phyloP scores from a whole-genome alignment of 2,797 vertebrate species.

The Clarias platycephalus region DNA sequence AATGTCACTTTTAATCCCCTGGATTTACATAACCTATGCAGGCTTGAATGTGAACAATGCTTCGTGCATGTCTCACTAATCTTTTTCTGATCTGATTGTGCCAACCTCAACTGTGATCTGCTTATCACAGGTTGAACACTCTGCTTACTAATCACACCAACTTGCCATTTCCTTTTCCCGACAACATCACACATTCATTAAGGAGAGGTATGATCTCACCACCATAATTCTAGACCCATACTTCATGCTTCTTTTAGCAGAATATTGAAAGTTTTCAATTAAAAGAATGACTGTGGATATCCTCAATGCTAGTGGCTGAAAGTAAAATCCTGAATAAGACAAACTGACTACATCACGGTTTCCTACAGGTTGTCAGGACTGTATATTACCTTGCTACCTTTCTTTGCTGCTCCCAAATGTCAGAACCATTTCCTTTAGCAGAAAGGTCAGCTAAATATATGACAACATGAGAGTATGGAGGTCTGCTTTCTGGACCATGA shows the following conservation, averaged over 20 bases:
- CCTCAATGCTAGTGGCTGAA: neutral
- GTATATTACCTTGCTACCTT: neutral
- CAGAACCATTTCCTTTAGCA: neutral
- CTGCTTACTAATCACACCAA: constrained; percentile 3
- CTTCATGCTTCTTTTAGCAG: neutral
- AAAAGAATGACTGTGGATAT: neutral
- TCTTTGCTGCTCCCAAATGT: neutral
- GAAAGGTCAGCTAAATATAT: constrained; percentile 2
- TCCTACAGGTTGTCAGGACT: neutral
- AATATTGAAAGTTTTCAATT: neutral
- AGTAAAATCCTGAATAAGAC: neutral
- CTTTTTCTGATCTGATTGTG: constrained; percentile 8
- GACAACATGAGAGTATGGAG: neutral
- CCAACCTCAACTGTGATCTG: neutral
- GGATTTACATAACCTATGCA: neutral
- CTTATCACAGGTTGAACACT: neutral
- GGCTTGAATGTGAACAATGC: neutral
- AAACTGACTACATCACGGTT: neutral
- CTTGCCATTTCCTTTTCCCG: neutral
- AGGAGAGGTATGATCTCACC: neutral
- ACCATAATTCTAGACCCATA: neutral
- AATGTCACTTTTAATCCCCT: neutral
- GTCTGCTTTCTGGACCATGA: neutral
- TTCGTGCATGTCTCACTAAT: neutral
- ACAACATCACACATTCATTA: neutral